Conservation (phyloP, 2,888 invertebrate species). For the Shargacucullia verbasci region DNA sequence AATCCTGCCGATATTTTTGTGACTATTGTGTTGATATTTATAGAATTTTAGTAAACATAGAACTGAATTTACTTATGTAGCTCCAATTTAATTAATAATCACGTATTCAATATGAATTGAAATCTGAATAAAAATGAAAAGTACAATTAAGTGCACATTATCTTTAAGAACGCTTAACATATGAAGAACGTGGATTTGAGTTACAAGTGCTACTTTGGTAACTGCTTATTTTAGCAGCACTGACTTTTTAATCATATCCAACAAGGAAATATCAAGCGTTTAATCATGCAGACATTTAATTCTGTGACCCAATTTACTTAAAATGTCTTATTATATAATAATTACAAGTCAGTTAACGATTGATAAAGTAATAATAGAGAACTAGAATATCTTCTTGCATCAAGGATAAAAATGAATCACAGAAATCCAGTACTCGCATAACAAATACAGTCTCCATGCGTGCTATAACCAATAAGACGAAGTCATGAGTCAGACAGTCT, state of each 20-base stretch:
- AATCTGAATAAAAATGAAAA: not conserved
- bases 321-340: too few species aligned
- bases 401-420: constrained; percentile 24
- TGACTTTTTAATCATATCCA: constrained; percentile 8
- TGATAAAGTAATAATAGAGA: too few species aligned
- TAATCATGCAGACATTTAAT: not conserved
- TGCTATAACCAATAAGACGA: constrained; percentile 28
- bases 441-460: constrained; percentile 27
- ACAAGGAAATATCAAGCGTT: constrained; percentile 1
- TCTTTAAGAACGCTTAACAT: constrained; percentile 27
- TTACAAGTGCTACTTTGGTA: too few species aligned
- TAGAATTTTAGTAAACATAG: too few species aligned
- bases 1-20: not conserved
- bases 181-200: constrained; percentile 4
- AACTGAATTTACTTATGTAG: too few species aligned
- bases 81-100: too few species aligned
- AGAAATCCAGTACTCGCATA: constrained; percentile 13
- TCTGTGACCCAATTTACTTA: too few species aligned
- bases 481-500: constrained; percentile 28
- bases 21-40: too few species aligned
- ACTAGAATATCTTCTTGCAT: too few species aligned
- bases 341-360: too few species aligned
- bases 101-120: too few species aligned
- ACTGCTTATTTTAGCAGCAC: not conserved
- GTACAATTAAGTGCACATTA: constrained; percentile 23